Base-by-base conservation (phyloP, 2,113 vertebrate genomes). In the Carlito syrichta region DNA sequence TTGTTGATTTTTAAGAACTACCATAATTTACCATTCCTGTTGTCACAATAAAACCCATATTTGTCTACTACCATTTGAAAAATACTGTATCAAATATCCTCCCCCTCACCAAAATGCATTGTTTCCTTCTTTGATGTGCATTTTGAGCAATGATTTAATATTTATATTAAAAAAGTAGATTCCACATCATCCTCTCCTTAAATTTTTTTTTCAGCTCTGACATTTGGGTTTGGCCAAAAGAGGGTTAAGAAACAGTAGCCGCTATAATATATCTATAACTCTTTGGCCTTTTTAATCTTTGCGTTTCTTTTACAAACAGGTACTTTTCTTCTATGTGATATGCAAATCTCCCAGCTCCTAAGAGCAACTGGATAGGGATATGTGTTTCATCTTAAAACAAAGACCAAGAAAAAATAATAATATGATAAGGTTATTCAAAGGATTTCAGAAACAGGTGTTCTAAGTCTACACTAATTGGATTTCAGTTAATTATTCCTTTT, bases 401-500 rank as follows among this genome's bases (percentile, higher is more conserved):
- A 99, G 96, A 98, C 71, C 10, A 93, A 97, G 97, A 56, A 40
- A 97, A 97, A 97, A 97, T 95, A 98, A 97, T 97, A 98, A 97
- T 98, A 97, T 94, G 95, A 90, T 98, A 98, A 98, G 98, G 97
- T 98, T 98, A 98, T 98, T 98, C 97, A 99, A 98, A 98, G 98
- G 98, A 97, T 98, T 98, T 98, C 97, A 97, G 98, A 98, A 99
- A 99, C 98, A 98, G 98, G 98, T 99, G 98, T 98, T 99, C 98
- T 98, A 98, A 98, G 98, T 98, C 97, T 98, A 97, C 93, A 97
- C 98, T 99, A 99, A 98, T 99, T 99, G 98, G 98, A 98, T 98
- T 98, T 98, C 98, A 97, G 98, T 99, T 98, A 99, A 99, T 99
- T 99, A 98, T 99, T 98, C 90, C 90, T 98, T 98, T 98, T 98